A percentile compares a stretch with the other conserved stretches of the same genome.
These are phyloP conservation scores for Drosophila asahinai DNA, from an alignment of 1,140 invertebrate species.

Conservation along the genomic window DNA sequence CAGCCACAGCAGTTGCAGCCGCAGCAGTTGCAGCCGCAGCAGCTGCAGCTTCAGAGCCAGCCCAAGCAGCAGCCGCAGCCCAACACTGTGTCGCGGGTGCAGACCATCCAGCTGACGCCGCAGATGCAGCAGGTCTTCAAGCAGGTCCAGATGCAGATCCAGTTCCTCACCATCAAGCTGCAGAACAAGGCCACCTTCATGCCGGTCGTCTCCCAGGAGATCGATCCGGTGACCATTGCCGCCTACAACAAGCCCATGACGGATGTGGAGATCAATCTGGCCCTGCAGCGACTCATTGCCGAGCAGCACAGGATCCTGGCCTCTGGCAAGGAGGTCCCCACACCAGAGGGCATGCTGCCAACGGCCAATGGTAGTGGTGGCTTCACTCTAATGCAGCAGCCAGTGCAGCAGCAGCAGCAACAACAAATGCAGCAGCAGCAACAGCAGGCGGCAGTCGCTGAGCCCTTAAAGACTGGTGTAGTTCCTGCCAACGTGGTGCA, in stretches of 20 bases:
- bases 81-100: conserved; percentile 86
- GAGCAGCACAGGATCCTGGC: conserved; percentile 88
- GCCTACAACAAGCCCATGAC: conserved; percentile 82
- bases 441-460: conserved; percentile 5
- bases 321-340: conserved; percentile 88
- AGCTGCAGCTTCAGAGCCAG: conserved; percentile 23
- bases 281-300: conserved; percentile 86
- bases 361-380: conserved; percentile 56
- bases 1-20: conserved; percentile 82
- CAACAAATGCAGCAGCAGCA: conserved; percentile 32
- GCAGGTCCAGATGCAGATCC: conserved; percentile 88
- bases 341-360: conserved; percentile 83
- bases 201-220: conserved; percentile 61
- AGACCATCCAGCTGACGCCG: conserved; percentile 87
- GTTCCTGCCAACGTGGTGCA: conserved; percentile 78
- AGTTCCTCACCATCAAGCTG: conserved; percentile 86
- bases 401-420: conserved; percentile 63
- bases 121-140: conserved; percentile 88
- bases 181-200: conserved; percentile 75
- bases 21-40: conserved; percentile 78
- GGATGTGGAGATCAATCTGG: conserved; percentile 84
- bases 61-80: conserved; percentile 57
- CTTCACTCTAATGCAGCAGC: conserved; percentile 67
- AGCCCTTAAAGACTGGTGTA: conserved; percentile 43
- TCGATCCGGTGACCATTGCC: conserved; percentile 73